Evolutionary conservation across 1,140 invertebrate species (phyloP).

Genomic region (Whitmania pigra): DNA sequence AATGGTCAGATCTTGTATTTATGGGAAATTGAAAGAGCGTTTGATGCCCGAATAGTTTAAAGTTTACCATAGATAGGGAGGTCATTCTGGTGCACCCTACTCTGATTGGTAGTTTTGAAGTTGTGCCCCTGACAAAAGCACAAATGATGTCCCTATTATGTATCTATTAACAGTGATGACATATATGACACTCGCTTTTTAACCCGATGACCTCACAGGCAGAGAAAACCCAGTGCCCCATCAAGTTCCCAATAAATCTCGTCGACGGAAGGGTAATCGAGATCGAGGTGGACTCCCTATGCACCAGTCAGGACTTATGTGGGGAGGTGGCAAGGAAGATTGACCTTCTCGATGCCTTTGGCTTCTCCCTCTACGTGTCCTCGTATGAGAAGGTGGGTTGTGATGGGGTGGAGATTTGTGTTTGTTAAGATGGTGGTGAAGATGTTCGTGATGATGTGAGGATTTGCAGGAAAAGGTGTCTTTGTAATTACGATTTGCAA

Average conservation of each 20-base stretch:
- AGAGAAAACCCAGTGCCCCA: conserved; percentile 35
- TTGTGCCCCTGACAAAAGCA: neutral
- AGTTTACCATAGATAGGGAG: neutral
- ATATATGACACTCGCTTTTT: no score
- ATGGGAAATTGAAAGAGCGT: no score
- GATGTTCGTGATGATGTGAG: no score
- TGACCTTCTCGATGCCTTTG: conserved; percentile 30
- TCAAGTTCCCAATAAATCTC: conserved; percentile 34
- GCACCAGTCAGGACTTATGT: conserved; percentile 34
- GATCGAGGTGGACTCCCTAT: conserved; percentile 35
- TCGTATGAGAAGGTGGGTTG: neutral
- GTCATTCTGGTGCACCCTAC: neutral
- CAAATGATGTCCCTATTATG: no score
- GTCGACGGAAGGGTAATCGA: conserved; percentile 34
- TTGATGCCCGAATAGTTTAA: no score
- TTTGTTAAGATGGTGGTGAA: no score
- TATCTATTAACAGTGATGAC: no score
- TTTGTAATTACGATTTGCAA: no score
- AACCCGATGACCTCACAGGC: conserved; percentile 33
- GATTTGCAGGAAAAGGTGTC: no score
- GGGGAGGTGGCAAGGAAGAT: conserved; percentile 30
- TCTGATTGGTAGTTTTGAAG: neutral
- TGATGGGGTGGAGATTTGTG: neutral
- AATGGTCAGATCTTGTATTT: no score
- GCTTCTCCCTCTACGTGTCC: conserved; percentile 36